Conservation (phyloP, 1,140 invertebrate genomes). For the Drosophila ercepeae region DNA sequence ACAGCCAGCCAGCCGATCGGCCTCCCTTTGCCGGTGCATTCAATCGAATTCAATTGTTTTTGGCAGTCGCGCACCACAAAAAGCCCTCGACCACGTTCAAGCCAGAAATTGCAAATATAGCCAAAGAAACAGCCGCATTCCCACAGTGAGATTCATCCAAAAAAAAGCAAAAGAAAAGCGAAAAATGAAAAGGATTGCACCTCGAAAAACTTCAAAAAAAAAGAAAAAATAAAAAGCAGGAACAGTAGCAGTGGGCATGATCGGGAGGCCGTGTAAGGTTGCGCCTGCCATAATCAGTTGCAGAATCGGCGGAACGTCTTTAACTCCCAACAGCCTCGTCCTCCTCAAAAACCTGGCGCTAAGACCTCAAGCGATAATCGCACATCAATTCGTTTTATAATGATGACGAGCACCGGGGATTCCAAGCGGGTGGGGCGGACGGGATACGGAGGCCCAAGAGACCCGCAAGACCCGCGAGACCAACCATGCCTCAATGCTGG, state of each 20-base stretch:
- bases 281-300: slow-evolving; percentile 69
- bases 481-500: slow-evolving; percentile 50
- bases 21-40: slow-evolving; percentile 74
- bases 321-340: slow-evolving; percentile 9
- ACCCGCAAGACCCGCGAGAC: slow-evolving; percentile 1
- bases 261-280: slow-evolving; percentile 47
- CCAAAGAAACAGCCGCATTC: slow-evolving; percentile 60
- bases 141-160: slow-evolving; percentile 46
- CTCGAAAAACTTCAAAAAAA: not conserved
- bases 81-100: slow-evolving; percentile 5
- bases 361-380: slow-evolving; percentile 78
- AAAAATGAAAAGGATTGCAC: not conserved
- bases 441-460: not conserved
- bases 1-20: slow-evolving; percentile 13
- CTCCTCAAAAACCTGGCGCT: slow-evolving; percentile 62
- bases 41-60: slow-evolving; percentile 82
- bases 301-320: slow-evolving; percentile 17
- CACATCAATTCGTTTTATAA: slow-evolving; percentile 80
- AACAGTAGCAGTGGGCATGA: slow-evolving; percentile 48
- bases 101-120: slow-evolving; percentile 68
- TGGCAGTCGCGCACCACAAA: slow-evolving; percentile 65
- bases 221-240: not conserved
- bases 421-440: not conserved
- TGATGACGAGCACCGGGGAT: slow-evolving; percentile 62
- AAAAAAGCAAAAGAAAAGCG: slow-evolving; percentile 1